Evolutionary conservation across 2,888 invertebrate genomes (phyloP).

Genomic region (Rhamnusium bicolor): DNA sequence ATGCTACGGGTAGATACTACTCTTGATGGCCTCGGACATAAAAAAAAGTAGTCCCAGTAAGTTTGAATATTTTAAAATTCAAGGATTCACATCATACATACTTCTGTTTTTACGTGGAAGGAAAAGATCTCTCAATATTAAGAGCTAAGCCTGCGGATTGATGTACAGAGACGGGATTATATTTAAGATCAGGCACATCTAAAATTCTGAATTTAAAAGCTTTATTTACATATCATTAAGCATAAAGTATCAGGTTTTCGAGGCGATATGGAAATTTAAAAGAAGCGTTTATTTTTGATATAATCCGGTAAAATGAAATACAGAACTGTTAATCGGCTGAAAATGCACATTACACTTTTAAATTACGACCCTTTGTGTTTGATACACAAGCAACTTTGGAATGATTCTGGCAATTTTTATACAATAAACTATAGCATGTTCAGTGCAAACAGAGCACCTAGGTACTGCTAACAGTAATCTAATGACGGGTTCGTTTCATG

Average conservation of each 20-base stretch:
- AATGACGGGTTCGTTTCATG: too few relatives aligned
- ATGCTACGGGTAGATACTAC: too few relatives aligned
- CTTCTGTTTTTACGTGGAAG: too few relatives aligned
- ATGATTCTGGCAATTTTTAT: background rate
- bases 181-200: conserved; percentile 38
- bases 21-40: too few relatives aligned
- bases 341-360: background rate
- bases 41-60: too few relatives aligned
- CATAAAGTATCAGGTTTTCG: background rate
- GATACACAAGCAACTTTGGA: background rate
- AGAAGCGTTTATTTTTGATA: conserved; percentile 1
- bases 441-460: too few relatives aligned
- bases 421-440: too few relatives aligned
- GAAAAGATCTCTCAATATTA: background rate
- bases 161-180: background rate
- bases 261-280: background rate
- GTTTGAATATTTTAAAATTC: too few relatives aligned
- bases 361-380: background rate
- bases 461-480: too few relatives aligned
- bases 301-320: background rate
- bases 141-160: background rate
- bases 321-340: background rate
- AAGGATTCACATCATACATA: too few relatives aligned
- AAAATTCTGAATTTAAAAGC: conserved; percentile 42
- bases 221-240: conserved; percentile 48